Percentiles rank a stretch among this genome's conserved stretches.
Evolutionary conservation across 2,113 vertebrate species (phyloP).

Genomic region (Pedetes capensis): DNA sequence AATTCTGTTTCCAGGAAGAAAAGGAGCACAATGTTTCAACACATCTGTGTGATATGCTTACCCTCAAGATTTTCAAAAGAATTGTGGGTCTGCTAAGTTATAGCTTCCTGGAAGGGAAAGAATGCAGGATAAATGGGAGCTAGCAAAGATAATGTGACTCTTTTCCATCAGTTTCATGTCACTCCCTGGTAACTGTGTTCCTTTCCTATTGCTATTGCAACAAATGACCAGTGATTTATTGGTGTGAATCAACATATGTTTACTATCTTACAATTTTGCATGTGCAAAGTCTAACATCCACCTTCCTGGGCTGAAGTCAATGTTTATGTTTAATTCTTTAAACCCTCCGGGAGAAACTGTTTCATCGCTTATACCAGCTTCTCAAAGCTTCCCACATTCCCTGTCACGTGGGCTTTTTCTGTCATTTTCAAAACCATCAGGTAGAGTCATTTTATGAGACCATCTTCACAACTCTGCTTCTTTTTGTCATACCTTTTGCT

Average conservation of each 20-base stretch:
- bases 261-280: not conserved
- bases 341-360: not conserved
- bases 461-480: not conserved
- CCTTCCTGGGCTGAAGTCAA: not conserved
- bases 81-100: not conserved
- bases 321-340: not conserved
- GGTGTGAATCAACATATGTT: not conserved
- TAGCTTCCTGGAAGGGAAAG: not conserved
- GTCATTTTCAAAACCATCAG: not conserved
- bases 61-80: not conserved
- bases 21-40: not conserved
- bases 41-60: not conserved
- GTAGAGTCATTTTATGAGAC: not conserved
- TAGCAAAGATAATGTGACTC: not conserved
- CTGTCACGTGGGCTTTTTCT: not conserved
- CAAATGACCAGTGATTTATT: not conserved
- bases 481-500: not conserved
- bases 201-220: not conserved
- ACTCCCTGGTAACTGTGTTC: not conserved
- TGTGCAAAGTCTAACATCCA: not conserved
- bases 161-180: not conserved
- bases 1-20: slow-evolving; percentile 20
- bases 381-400: not conserved
- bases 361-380: not conserved
- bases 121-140: not conserved